Base-by-base conservation (phyloP, 2,888 invertebrate genomes). In the Andrena bicolor region DNA sequence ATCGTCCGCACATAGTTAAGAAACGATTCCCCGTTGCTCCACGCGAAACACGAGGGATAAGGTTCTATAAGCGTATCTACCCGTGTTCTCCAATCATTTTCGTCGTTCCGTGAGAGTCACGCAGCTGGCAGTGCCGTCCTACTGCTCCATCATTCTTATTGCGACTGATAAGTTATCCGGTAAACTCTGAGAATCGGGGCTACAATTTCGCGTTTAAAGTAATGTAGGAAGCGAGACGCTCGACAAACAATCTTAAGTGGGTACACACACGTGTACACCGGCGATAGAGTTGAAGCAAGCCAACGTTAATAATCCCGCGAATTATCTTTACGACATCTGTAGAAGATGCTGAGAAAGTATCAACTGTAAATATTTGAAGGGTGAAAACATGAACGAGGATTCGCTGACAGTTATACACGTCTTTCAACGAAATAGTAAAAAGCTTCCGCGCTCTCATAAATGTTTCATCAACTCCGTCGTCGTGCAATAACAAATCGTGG, bases 81-180 rank as follows among this genome's bases (percentile, higher is more conserved):
- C 26, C 53, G 35, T 41, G 68, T 66, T 75, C 56, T 65, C 66
- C 77, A 68, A 83, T 76, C 80, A 72, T 82, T 72, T 56, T 65
- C 74, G 82, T 85, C 69, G 58, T 88, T 84, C 86, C 74, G 79
- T 71, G 72, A 80, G 64, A 86, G 88, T 88, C 89, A 88, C 88
- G 88, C 89, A 89, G 66, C 84, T 77, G 83, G 89, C 61, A 26
- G 82, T 86, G 76, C 88, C 82, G 70, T 84, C 84, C 74, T 56
- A 23, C 76, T 51, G 68, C 74, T 74, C 65, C 66, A 32, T 60
- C 83, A 66, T 85, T 86, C 82, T 86, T 89, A 83, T 81, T 82
- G 79, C 64, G 58, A 51, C 79, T 76, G 83, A 76, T 80, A 80
- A 80, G 49, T 63, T 30, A 56, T 1, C 35, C 20, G 63, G 56